Base-by-base conservation (phyloP, 1,140 invertebrate species). In the Pachyrhynchus sulphureomaculatus region DNA sequence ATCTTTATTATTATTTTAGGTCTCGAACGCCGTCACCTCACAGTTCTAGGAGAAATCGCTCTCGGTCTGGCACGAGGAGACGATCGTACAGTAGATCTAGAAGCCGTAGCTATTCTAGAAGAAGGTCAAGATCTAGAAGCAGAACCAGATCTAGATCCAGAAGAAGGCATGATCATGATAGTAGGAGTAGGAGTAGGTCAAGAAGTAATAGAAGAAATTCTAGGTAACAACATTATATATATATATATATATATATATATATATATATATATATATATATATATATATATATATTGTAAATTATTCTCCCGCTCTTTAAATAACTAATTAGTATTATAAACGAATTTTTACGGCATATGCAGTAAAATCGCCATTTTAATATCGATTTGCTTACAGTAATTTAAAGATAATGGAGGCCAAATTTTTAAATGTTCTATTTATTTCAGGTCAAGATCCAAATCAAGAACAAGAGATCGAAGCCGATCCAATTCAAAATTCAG, bases 101-200 rank as follows among this genome's bases (percentile, higher is more conserved):
- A 18, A 61, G 52, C 13, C 17, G 54, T 3, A 45, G 39, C 33
- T 58, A 64, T 49, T 57, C 52, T n/a, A 55, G 57, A 52, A 29
- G 53, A 32, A 41, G 53, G 32, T 42, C 37, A 4, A 53, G 62
- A 29, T 59, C 42, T 53, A 21, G 36, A 15, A 41, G 15, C 36
- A 44, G 56, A 34, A 77, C n/a, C 74, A 76, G 55, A 76, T 79
- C 54, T 73, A 78, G 34, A 74, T 79, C 54, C 75, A 77, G 48
- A 79, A 79, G 56, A 9, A 44, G 34, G 17, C 13, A 37, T n/a
- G 34, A 39, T 39, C 37, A 44, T 4, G 26, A 48, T 29, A 58
- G 42, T 0, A 69, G 70, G 20, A 76, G 69, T 5, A 70, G 63
- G 44, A 74, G 71, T 4, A 57, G 73, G 29, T 76, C 75, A 9